Base-by-base conservation (phyloP, 2,888 invertebrate genomes). In the Pollenia angustigena region DNA sequence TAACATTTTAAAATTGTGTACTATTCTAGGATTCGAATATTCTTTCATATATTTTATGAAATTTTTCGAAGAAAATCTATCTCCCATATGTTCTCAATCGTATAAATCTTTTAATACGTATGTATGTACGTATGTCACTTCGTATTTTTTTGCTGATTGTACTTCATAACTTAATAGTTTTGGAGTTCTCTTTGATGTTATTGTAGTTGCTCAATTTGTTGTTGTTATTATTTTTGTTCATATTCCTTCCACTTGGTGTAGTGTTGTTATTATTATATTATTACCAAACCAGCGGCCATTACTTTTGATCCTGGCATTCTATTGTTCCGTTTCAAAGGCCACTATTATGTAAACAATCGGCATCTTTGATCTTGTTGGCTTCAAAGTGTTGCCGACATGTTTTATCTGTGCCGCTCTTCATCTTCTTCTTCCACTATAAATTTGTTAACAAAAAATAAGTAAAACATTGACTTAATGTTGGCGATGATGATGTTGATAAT, bases 341-440 rank as follows among this genome's bases (percentile, higher is more conserved):
- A 94, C 95, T 95, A 95, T 95, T 95, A 95, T 95, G 95, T 95
- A 95, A 95, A 95, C 95, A 95, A 94, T 94, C 94, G 94, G 94
- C 93, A 91, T 94, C 94, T 95, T 95, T 95, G 95, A 95, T 94
- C 94, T 95, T 92, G 94, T 94, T 94, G 95, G 93, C 94, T 91
- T 92, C 92, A 92, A 92, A 93, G 92, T 90, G 91, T 89, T 90
- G 91, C 92, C 88, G 88, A 64, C 81, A 50, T 86, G 48, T 84
- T 86, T 88, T 84, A 88, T 85, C 85, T 87, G 81, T 69, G 66
- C 75, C 87, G 88, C 84, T 82, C 85, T 84, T 87, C 89, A 56
- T 56, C 54, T 40, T 75, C 44, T 75, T 50, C 50, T 50, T 44
- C 14, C 44, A 44, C 18, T 81, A 50, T 85, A 71, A 32, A 50